A percentile compares a stretch with the other conserved stretches of the same genome.
These are phyloP conservation scores for Actinia equina DNA, from an alignment of 64 coral and sea anemone genomes.

Conservation along the genomic window DNA sequence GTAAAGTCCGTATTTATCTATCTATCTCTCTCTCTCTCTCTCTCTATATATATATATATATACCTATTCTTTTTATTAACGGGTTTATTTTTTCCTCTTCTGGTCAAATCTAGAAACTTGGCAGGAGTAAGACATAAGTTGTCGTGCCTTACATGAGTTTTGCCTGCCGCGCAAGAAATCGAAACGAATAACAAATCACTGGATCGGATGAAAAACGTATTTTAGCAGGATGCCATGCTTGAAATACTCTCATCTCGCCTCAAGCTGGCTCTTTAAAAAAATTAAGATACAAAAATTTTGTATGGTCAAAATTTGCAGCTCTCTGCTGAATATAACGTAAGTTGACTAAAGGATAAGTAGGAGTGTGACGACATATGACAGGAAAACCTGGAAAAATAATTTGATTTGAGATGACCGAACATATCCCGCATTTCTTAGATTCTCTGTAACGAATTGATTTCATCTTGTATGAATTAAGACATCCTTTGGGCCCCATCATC, in stretches of 20 bases:
- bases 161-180: not conserved
- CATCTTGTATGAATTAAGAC: too few species aligned
- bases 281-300: too few species aligned
- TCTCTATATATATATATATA: not conserved
- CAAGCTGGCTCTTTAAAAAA: too few species aligned
- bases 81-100: not conserved
- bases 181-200: not conserved
- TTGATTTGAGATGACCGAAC: too few species aligned
- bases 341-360: not conserved
- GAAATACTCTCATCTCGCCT: too few species aligned
- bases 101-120: constrained; percentile 10
- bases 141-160: not conserved
- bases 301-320: too few species aligned
- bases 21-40: not conserved
- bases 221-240: too few species aligned
- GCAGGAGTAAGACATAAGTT: not conserved
- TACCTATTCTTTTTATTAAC: not conserved
- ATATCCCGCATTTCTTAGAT: too few species aligned
- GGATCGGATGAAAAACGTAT: too few species aligned
- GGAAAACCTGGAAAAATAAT: not conserved
- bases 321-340: not conserved
- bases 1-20: not conserved
- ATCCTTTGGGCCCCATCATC: too few species aligned
- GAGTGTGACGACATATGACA: not conserved
- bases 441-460: too few species aligned